Base-by-base conservation (phyloP, 2,888 invertebrate genomes). In the Acanthacorydalis orientalis region DNA sequence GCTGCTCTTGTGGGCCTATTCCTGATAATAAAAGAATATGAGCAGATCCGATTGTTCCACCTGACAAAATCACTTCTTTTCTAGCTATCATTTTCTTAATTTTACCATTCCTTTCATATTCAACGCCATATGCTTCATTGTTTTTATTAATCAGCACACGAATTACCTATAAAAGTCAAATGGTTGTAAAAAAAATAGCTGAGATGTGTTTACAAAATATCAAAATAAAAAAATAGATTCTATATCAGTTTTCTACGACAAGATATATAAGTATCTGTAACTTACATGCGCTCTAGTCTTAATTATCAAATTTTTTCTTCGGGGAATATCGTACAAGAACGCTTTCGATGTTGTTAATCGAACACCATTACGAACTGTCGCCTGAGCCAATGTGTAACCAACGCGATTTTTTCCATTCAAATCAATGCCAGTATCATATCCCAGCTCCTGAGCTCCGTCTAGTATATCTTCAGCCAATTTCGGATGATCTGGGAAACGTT, bases 341-440 rank as follows among this genome's bases (percentile, higher is more conserved):
- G 47, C 47, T 43, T 39, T 32, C 6, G 43, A 10, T 7, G 35
- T 23, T 34, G 47, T 31, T n/a, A 47, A 32, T 15, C 47, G 33
- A 4, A 31, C 35, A 23, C 47, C 47, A n/a, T 47, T 31, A 16
- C 35, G 33, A 11, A 34, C 33, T 32, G 52, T 55, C 9, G 53
- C 53, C 50, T 55, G 55, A 4, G 55, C 53, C 39, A 54, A 39
- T 16, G 54, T 48, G 48, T 53, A 53, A 4, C 54, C 54, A 9
- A 48, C 46, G 46, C 44, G 46, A 38, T 14, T n/a, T 12, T 51
- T 48, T 31, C 53, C 54, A 49, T 54, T 54, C 40, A 54, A 49
- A 44, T 54, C 54, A 15, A 45, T 43, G 47, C 50, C 43, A 39
- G 47, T 38, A 14, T 56, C 55, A 31, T 51, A 53, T 8, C 53